phyloP scores from a whole-genome alignment of 92 coral and sea anemone species.

The Phenganax subtilis region DNA sequence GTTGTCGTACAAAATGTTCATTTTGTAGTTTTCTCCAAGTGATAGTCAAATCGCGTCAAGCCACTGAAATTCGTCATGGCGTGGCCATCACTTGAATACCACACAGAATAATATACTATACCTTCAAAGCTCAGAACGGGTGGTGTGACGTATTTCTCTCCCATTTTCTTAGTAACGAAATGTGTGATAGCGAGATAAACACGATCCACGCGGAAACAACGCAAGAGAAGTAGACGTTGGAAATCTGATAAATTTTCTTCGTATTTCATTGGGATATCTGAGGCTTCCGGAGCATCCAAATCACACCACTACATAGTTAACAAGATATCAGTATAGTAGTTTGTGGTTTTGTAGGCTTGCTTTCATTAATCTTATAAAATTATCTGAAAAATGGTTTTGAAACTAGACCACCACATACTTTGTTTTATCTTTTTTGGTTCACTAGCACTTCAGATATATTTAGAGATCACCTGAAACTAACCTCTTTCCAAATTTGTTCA shows the following conservation, averaged over 20 bases:
- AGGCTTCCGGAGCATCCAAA: slow-evolving; percentile 87
- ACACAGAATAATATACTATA: neutral
- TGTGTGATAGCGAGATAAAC: slow-evolving; percentile 96
- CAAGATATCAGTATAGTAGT: neutral
- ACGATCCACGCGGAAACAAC: slow-evolving; percentile 97
- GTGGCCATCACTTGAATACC: no score
- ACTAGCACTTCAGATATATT: no score
- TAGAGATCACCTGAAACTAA: slow-evolving; percentile 3
- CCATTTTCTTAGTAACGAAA: slow-evolving; percentile 97
- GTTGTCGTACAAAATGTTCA: no score
- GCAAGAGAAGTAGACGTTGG: slow-evolving; percentile 82
- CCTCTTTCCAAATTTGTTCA: slow-evolving; percentile 91
- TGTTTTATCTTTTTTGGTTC: no score
- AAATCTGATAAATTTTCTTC: slow-evolving; percentile 87
- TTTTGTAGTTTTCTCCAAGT: no score
- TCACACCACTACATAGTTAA: slow-evolving; percentile 71
- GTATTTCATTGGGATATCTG: slow-evolving; percentile 86
- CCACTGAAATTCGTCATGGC: no score
- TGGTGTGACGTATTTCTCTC: slow-evolving; percentile 99
- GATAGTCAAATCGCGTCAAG: no score
- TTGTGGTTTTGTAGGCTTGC: neutral
- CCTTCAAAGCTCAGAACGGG: slow-evolving; percentile 96
- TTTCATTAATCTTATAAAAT: neutral
- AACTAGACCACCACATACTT: no score
- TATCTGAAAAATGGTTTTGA: neutral